Base-by-base conservation (phyloP, 2,888 invertebrate genomes). In the Nemurella pictetii region DNA sequence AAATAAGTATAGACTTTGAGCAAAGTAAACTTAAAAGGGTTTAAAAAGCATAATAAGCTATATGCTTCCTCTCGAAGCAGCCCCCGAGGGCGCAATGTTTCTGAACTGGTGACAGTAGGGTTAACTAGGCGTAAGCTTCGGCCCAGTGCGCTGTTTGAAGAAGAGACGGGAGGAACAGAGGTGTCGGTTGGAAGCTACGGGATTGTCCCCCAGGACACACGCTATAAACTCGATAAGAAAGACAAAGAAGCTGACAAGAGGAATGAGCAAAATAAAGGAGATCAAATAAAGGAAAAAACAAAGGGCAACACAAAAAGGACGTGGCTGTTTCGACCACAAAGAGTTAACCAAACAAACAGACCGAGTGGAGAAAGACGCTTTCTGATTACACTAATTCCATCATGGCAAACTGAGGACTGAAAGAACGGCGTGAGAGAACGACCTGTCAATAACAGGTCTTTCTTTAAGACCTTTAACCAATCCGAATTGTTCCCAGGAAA, bases 301-400 rank as follows among this genome's bases (percentile, higher is more conserved):
- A 82, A 82, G 82, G 55, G 82, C 82, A 82, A 82, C 82, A 72
- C 72, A 78, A 75, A 75, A 75, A 75, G 28, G 55, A 75, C 29
- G 72, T 26, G 72, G 28, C 82, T 82, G 82, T 55, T 55, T 55
- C 82, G 82, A 82, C 82, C 82, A 82, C 82, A 82, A 82, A 82
- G 82, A 72, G 72, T 82, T 72, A 82, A 72, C 73, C 82, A 72
- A 82, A 82, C 82, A 72, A 82, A 72, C 82, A 82, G 29, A 12
- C 26, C 3, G 29, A 72, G 82, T 28, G 28, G 29, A 72, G 82
- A 35, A 80, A 35, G 82, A 27, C 55, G 82, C 28, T 82, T 82
- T 82, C 82, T 82, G 82, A 82, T 82, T 82, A 82, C 55, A 82
- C 82, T 82, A 82, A 82, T 82, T 82, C 82, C 82, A 36, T 72